Evolutionary conservation across 2,888 invertebrate genomes (phyloP).

Genomic region (Oscheius onirici): DNA sequence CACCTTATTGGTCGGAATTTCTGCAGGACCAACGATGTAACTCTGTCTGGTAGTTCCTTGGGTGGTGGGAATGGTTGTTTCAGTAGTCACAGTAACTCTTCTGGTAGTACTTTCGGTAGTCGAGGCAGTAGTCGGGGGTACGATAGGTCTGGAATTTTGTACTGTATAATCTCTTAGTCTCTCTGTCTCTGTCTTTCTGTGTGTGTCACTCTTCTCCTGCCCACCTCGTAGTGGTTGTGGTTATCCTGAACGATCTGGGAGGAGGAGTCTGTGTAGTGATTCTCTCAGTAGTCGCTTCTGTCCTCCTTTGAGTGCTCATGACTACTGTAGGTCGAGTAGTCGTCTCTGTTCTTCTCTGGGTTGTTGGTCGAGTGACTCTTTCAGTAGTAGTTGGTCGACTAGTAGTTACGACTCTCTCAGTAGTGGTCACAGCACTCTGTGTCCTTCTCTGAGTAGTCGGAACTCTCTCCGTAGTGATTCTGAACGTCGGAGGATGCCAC

Average conservation of each 20-base stretch:
- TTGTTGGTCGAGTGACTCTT: neutral
- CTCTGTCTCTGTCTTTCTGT: neutral
- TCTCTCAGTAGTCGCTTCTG: neutral
- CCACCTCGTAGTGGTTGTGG: neutral
- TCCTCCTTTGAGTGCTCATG: neutral
- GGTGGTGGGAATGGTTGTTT: neutral
- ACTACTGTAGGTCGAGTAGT: neutral
- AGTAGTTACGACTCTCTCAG: neutral
- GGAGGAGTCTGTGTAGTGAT: neutral
- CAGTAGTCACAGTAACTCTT: neutral
- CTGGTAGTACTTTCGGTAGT: neutral
- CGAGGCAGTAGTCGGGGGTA: neutral
- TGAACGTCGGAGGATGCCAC: neutral
- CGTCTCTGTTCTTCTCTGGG: neutral
- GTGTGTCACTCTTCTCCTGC: neutral
- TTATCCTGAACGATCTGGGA: neutral
- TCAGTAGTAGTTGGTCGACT: conserved; percentile 15
- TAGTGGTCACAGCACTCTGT: conserved; percentile 4
- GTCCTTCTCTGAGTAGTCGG: neutral
- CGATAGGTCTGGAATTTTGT: neutral
- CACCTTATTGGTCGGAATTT: neutral
- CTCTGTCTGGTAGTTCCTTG: neutral
- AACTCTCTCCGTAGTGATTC: neutral
- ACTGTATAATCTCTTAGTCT: neutral
- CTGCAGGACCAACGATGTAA: neutral